These are phyloP conservation scores for Spheniscus mendiculus DNA, from an alignment of 2,113 vertebrate species.

Conservation along the genomic window DNA sequence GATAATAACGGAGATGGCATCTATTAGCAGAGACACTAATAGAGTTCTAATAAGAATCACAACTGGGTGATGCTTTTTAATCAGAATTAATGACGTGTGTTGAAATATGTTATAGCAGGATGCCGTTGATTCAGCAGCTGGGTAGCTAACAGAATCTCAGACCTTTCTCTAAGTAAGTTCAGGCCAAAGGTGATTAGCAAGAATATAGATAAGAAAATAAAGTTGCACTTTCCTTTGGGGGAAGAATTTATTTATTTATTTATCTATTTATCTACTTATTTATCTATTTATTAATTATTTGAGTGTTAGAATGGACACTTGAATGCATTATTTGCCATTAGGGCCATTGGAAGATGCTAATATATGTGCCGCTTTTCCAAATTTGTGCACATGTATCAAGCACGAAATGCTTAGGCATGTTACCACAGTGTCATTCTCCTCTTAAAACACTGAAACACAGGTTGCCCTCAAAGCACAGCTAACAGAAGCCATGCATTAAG, in stretches of 20 bases:
- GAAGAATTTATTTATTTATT: neutral
- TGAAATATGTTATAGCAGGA: constrained; percentile 1
- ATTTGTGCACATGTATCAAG: neutral
- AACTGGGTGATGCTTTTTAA: constrained; percentile 47
- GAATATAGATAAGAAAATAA: neutral
- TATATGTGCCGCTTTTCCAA: accelerated
- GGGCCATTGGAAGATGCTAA: neutral
- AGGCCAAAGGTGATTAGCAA: neutral
- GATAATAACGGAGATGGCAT: constrained; percentile 37
- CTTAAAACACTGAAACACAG: neutral
- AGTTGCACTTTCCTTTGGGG: neutral
- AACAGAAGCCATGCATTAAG: neutral
- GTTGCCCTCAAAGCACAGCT: neutral
- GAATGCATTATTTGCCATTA: neutral
- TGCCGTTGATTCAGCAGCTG: neutral
- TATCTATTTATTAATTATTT: neutral
- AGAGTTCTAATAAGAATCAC: constrained; percentile 56
- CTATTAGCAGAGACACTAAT: constrained; percentile 46
- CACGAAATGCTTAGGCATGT: neutral
- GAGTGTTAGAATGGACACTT: neutral
- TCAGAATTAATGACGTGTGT: constrained; percentile 35
- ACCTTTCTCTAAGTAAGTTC: neutral
- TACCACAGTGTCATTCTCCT: neutral
- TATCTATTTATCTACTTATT: neutral
- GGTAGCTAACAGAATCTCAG: neutral